Conservation (phyloP, 2,113 vertebrate genomes). For the Chloropsis hardwickii region DNA sequence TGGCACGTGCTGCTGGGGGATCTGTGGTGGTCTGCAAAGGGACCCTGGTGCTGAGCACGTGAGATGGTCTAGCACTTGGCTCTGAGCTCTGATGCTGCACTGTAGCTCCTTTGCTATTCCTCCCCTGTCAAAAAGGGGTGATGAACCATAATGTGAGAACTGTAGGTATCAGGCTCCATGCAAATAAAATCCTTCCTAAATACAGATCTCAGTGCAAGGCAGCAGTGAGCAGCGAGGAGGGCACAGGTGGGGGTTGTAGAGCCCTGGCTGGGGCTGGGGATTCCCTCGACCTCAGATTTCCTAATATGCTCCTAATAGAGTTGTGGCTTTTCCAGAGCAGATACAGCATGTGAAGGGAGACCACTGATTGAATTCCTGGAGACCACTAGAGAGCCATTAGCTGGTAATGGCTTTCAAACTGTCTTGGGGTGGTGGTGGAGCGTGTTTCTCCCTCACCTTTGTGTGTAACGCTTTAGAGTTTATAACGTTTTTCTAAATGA, state of each 20-base stretch:
- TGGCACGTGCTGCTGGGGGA: neutral
- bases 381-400: conserved; percentile 29
- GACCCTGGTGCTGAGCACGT: accelerated
- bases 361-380: conserved; percentile 3
- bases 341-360: neutral
- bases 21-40: neutral
- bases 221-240: neutral
- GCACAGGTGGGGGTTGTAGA: neutral
- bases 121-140: neutral
- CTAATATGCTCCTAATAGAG: neutral
- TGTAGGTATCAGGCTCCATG: neutral
- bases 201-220: neutral
- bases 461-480: conserved; percentile 30
- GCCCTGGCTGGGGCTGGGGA: neutral
- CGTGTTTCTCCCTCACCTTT: conserved; percentile 31
- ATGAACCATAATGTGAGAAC: neutral
- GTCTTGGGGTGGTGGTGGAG: neutral
- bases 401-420: conserved; percentile 8
- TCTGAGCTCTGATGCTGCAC: neutral
- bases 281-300: neutral
- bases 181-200: neutral
- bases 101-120: neutral
- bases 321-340: neutral
- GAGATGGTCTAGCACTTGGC: neutral
- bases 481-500: conserved; percentile 52